phyloP scores from a whole-genome alignment of 2,888 invertebrate species.

The Coremacera marginata region DNA sequence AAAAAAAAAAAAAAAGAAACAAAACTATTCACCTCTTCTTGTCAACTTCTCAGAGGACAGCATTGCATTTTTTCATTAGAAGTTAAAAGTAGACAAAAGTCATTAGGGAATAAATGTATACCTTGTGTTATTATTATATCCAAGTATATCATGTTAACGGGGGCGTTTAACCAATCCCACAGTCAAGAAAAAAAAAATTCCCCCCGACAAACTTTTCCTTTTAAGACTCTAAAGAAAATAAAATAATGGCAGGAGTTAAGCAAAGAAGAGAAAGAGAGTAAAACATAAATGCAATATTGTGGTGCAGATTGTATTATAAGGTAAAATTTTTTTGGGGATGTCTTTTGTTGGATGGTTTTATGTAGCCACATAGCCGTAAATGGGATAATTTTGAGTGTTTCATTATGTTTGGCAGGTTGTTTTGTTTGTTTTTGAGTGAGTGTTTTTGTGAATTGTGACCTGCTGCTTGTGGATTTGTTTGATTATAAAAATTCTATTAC shows the following conservation, averaged over 20 bases:
- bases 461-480: no score
- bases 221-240: conserved; percentile 1
- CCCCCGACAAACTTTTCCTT: neutral
- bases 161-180: neutral
- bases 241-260: neutral
- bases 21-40: neutral
- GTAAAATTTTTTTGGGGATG: neutral
- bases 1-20: neutral
- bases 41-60: neutral
- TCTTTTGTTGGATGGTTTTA: neutral
- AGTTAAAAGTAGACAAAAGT: neutral
- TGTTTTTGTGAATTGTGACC: neutral
- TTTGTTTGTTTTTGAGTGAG: neutral
- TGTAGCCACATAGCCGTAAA: neutral
- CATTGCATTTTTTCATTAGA: neutral
- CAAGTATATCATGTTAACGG: conserved; percentile 10
- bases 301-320: neutral
- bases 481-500: conserved; percentile 11
- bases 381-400: conserved; percentile 16
- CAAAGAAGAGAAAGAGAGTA: neutral
- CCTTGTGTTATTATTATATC: neutral
- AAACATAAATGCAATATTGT: conserved; percentile 12
- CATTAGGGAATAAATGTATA: conserved; percentile 18
- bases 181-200: neutral
- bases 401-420: conserved; percentile 17